Base-by-base conservation (phyloP, 2,113 vertebrate genomes). In the Grammomys surdaster region DNA sequence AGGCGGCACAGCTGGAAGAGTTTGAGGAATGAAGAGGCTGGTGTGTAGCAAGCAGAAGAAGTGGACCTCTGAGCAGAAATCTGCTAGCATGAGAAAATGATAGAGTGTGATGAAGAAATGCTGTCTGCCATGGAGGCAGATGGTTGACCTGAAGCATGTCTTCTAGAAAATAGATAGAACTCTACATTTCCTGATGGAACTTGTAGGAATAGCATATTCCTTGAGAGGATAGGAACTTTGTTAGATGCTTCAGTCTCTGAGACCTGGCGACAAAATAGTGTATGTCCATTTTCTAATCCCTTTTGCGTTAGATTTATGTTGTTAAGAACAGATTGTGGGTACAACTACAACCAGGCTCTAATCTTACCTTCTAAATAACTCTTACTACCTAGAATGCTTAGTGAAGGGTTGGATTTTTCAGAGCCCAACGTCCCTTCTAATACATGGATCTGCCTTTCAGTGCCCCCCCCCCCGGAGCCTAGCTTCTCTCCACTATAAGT, bases 21-120 rank as follows among this genome's bases (percentile, higher is more conserved):
- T 88, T 24, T 75, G 81, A 78, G 26, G 20, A 77, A 69, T 75
- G 13, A 69, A 48, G n/a, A 84, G 3, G 17, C 12, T 77, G 58
- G 0, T 16, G 11, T 7, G 92, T 60, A 60, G n/a, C 76, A 94
- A 86, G 56, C 95, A 73, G 3, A 48, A 4, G 3, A 56, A 4
- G 26, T 7, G 10, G 67, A 40, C 58, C 92, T 24, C 56, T 85
- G n/a, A 77, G 75, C 28, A 89, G n/a, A 94, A 93, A 72, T 72
- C 60, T 19, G 70, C 14, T 33, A 1, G 76, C 69, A 82, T 9
- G 22, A 88, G 58, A 43, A 91, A 76, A 86, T 56, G 36, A 43
- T 54, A 60, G 63, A 88, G 73, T 48, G 16, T 56, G 58, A 4
- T 75, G 26, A 88, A 24, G 19, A 78, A 54, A 75, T 60, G 58